phyloP scores from a whole-genome alignment of 2,888 invertebrate genomes.

The Torymus auratus region DNA sequence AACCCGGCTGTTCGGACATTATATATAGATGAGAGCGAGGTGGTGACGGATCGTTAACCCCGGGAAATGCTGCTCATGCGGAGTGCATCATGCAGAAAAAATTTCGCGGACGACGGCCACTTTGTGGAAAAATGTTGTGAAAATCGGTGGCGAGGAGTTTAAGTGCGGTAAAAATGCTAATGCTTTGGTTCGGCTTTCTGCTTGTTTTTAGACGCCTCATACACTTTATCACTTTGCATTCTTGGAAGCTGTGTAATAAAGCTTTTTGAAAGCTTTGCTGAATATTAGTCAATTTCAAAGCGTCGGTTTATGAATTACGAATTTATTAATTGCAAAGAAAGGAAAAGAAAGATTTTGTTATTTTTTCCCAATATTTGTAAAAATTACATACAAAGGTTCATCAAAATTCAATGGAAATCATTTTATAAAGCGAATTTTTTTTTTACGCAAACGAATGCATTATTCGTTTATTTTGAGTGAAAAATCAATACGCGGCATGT shows the following conservation, averaged over 20 bases:
- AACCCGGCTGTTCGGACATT: neutral
- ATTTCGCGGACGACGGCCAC: neutral
- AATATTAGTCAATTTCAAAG: too few relatives aligned
- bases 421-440: neutral
- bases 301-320: too few relatives aligned
- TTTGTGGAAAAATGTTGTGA: too few relatives aligned
- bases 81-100: constrained; percentile 12
- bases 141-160: neutral
- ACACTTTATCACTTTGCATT: too few relatives aligned
- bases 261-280: too few relatives aligned
- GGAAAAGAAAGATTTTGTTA: too few relatives aligned
- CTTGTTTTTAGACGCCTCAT: too few relatives aligned
- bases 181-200: too few relatives aligned
- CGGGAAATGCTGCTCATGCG: neutral
- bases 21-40: neutral
- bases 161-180: too few relatives aligned
- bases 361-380: too few relatives aligned
- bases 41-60: constrained; percentile 35
- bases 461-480: constrained; percentile 8
- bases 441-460: neutral
- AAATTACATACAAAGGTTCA: neutral
- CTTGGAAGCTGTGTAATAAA: too few relatives aligned
- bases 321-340: too few relatives aligned
- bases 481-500: neutral
- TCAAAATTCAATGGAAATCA: neutral